Base-by-base conservation (phyloP, 2,113 vertebrate genomes). In the Zosterops hypoxanthus region DNA sequence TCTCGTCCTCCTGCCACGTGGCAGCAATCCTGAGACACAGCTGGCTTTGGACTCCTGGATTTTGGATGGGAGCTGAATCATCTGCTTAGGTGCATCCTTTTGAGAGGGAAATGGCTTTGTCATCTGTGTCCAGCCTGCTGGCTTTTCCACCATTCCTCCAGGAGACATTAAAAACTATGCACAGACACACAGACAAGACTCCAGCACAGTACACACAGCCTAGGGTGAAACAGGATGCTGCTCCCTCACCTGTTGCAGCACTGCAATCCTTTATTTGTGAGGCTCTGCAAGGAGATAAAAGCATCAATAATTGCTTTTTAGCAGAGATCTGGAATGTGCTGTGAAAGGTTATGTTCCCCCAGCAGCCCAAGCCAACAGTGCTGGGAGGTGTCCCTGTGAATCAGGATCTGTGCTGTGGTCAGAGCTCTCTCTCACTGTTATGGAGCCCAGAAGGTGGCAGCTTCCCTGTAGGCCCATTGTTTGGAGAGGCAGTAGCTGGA, bases 1-100 rank as follows among this genome's bases (percentile, higher is more conserved):
- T 46, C 59, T 23, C 60, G 41, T 56, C 78, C 25, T 84, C 41
- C 65, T 0, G 5, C 56, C 69, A 47, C 0, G 0, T 8, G 3
- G 60, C 77, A 68, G 85, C 31, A 44, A 16, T 47, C 47, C 55
- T 4, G 8, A 59, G 71, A 63, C 90, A 56, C 3, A 85, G 63
- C 75, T 65, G 59, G 33, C 79, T 90, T 90, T 44, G 24, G 59
- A 69, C 28, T 12, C 1, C 2, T 46, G 63, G 72, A 47, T 69
- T 88, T 76, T 69, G 75, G 69, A 59, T 63, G 21, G 56, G 16
- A 81, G 25, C 34, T 50, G 63, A 81, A 66, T 81, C 42, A n/a
- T 42, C 66, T 44, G 28, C 55, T 76, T 56, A 73, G 59, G 59
- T 78, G 26, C 64, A 24, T 79, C 75, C 24, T 76, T 76, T 55